Evolutionary conservation across 2,888 invertebrate species (phyloP).

Genomic region (Blastobasis adustella): DNA sequence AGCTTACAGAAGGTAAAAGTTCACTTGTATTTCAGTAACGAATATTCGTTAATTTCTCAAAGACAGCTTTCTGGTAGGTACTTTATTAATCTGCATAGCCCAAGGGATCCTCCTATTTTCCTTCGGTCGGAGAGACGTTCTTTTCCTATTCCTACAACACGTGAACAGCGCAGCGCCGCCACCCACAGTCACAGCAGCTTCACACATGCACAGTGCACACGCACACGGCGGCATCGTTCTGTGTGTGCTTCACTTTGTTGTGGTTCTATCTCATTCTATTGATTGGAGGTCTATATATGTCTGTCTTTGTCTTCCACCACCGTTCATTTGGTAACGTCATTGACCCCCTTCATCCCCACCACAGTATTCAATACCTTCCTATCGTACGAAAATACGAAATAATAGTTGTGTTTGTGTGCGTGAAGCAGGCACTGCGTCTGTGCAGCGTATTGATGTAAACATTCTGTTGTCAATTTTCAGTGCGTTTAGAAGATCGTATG

Average conservation of each 20-base stretch:
- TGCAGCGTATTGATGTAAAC: constrained; percentile 66
- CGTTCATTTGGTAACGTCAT: constrained; percentile 45
- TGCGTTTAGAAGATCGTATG: constrained; percentile 53
- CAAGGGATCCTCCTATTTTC: no score
- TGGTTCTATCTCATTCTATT: constrained; percentile 31
- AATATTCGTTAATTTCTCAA: no score
- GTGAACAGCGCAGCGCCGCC: no score
- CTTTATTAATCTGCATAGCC: no score
- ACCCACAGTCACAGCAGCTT: not conserved
- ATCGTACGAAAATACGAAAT: constrained; percentile 11
- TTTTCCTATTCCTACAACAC: no score
- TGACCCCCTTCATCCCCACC: constrained; percentile 54
- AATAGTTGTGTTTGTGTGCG: constrained; percentile 35
- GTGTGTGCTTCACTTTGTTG: constrained; percentile 31
- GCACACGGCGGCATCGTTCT: not conserved
- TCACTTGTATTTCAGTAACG: no score
- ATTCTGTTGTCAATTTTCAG: constrained; percentile 65
- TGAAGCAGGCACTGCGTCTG: constrained; percentile 40
- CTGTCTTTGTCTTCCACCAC: constrained; percentile 28
- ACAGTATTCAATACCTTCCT: constrained; percentile 44
- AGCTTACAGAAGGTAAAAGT: no score
- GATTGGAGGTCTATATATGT: constrained; percentile 4
- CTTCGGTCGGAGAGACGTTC: no score
- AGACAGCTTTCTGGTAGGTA: no score
- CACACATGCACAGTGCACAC: not conserved